Evolutionary conservation across 1,140 invertebrate species (phyloP), one percentile per base, ranked within the genome.

Genomic region (Drosophila tani): DNA sequence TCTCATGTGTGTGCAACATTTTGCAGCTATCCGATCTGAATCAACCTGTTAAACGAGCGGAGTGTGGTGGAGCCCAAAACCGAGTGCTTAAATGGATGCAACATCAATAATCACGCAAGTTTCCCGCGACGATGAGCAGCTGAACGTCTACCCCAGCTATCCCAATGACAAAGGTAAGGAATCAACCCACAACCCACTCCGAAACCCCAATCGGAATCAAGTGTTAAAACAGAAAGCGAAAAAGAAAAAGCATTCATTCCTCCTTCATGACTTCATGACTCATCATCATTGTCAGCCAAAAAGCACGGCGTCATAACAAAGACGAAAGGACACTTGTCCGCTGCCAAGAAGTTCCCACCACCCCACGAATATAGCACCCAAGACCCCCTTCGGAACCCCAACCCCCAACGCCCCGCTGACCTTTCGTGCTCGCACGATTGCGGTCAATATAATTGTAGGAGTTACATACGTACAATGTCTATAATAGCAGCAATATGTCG

Each of bases 41-140:
- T 50, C 55, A 71, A 71, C 68, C 68, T 58, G 68, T 71, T 58
- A 71, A 58, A 69, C 84, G 64, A 79, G 43, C 35, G 53, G 53
- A 56, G 53, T 56, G 53, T 56, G 51, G 46, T 65, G 59, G 51
- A 57, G 46, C 74, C 51, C 59, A 40, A 56, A 65, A 80, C 62
- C 84, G 88, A 91, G 96, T 96, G 95, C 95, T 95, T 96, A 96
- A 96, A 98, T 98, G 97, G 98, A 98, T 97, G 97, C 97, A 96
- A 97, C 97, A 96, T 98, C 97, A 96, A 98, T 99, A 95, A 98
- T 98, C 94, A 98, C 97, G 94, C 97, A 98, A 96, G 97, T 98
- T 95, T 97, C 96, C 94, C 96, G 97, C 94, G 97, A 98, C 96
- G 97, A 98, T 95, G 97, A 98, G 95, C 96, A 97, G 95, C 95